Base-by-base conservation (phyloP, 2,888 invertebrate species). In the Orthonevra nobilis region DNA sequence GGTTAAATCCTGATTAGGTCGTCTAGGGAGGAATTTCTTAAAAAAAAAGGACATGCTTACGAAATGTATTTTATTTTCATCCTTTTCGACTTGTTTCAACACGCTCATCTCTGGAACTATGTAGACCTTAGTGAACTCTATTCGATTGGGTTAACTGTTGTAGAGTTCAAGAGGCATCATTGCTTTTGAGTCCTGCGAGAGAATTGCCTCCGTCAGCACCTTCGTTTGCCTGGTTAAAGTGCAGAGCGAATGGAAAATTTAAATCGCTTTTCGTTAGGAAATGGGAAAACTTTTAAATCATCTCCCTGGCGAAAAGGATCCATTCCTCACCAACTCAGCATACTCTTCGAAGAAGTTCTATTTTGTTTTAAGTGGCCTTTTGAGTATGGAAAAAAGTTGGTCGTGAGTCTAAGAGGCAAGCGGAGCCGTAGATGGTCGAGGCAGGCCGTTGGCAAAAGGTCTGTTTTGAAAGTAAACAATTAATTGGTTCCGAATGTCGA, bases 281-380 rank as follows among this genome's bases (percentile, higher is more conserved):
- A 64, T 64, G 52, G 50, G 42, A 64, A 64, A 64, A 64, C 52
- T 64, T 64, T 64, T 64, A 42, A 64, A 64, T 64, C 42, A 42
- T 42, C 28, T 50, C 61, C 30, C 20, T 48, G 38, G 19, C 36
- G 38, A 28, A 50, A 38, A 28, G 28, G 28, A 48, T 9, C 28
- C 50, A 12, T n/a, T 19, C 1, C 61, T 19, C 5, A 32, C 28
- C 3, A 58, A 44, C 60, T 36, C 20, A 42, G 14, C 10, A 19
- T 23, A 28, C 28, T 30, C 30, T 9, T 17, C 30, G 17, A 30
- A 46, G 46, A 46, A 46, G 32, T 32, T 50, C 17, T 50, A 6
- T 32, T 30, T 32, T 20, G 32, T 34, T 50, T 50, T 50, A 36
- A 46, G 60, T 36, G 60, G 23, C n/a, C 26, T 34, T 44, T 61